Conservation (phyloP, 2,888 invertebrate genomes). For the Lochmaea crataegi region DNA sequence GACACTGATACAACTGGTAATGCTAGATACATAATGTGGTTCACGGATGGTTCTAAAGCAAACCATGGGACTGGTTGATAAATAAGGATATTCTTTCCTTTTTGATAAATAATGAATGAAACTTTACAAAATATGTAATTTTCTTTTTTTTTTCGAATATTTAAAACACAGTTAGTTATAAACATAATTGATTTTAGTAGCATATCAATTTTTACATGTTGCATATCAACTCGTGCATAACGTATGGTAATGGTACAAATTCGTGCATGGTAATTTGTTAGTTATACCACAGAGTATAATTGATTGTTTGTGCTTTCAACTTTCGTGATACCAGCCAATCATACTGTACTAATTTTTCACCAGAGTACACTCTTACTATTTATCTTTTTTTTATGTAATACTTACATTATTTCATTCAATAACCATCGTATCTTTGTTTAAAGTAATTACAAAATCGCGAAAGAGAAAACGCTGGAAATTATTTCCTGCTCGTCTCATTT, state of each 20-base stretch:
- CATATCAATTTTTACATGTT: background rate
- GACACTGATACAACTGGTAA: too few species aligned
- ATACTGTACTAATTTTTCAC: background rate
- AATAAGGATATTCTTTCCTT: too few species aligned
- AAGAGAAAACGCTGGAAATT: background rate
- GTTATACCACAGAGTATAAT: background rate
- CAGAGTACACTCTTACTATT: background rate
- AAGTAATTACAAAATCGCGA: background rate
- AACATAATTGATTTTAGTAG: background rate
- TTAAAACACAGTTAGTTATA: background rate
- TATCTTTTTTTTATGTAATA: background rate
- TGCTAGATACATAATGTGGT: too few species aligned
- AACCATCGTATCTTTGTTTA: background rate
- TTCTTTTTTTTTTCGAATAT: too few species aligned
- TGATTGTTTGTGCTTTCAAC: constrained; percentile 13
- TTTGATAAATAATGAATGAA: background rate
- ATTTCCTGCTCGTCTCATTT: background rate
- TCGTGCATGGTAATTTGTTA: constrained; percentile 2
- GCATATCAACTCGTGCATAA: constrained; percentile 4
- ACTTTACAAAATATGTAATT: background rate
- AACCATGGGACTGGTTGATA: too few species aligned
- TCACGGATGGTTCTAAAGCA: too few species aligned
- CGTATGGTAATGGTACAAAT: constrained; percentile 1
- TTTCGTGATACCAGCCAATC: constrained; percentile 4
- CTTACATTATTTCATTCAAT: background rate